Percentiles rank a stretch among this genome's conserved stretches.
These are phyloP conservation scores for Clavelina lepadiformis DNA, from an alignment of 23 tunicate species.

Conservation along the genomic window DNA sequence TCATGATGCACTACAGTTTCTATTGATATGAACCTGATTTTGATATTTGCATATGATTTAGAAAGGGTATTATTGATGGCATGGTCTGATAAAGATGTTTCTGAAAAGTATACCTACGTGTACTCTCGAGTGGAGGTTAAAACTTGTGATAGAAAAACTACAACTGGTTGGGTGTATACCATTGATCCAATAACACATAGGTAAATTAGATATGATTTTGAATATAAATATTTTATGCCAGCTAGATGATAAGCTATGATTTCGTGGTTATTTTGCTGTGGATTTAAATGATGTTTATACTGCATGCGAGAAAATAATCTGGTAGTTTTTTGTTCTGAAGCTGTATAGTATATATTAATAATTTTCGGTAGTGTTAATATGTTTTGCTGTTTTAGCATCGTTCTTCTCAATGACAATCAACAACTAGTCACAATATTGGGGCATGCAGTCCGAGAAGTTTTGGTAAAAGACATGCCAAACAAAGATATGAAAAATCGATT, in stretches of 20 bases:
- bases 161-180: constrained; percentile 50
- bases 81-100: too few relatives aligned
- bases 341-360: too few relatives aligned
- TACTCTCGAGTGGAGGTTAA: constrained; percentile 23
- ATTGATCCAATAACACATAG: constrained; percentile 35
- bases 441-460: background rate
- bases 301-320: too few relatives aligned
- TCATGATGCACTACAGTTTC: too few relatives aligned
- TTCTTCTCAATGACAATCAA: background rate
- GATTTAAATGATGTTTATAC: too few relatives aligned
- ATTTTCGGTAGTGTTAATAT: background rate
- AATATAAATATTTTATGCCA: background rate
- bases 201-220: background rate
- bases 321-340: background rate
- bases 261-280: too few relatives aligned
- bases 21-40: too few relatives aligned
- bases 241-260: too few relatives aligned
- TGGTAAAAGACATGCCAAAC: background rate
- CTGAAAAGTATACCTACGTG: too few relatives aligned
- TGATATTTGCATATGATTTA: too few relatives aligned
- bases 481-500: background rate
- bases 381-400: background rate
- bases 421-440: constrained; percentile 1
- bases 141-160: background rate
- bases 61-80: too few relatives aligned